Evolutionary conservation across 2,797 vertebrate species (phyloP).

Genomic region (Melanotaenia nigrans): DNA sequence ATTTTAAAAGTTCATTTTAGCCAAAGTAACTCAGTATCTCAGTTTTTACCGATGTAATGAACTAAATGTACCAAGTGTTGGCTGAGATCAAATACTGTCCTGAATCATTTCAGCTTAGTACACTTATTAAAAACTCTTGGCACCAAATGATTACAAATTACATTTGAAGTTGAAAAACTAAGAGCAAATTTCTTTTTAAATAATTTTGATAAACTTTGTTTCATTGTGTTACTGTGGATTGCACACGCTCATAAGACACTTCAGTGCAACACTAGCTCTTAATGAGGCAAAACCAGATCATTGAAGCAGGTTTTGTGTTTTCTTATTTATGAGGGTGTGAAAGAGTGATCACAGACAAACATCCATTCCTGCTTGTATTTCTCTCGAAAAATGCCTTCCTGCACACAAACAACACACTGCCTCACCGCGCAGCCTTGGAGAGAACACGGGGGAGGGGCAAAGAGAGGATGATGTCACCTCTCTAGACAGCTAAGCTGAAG

Average conservation of each 20-base stretch:
- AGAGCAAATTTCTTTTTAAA: not conserved
- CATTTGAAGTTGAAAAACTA: not conserved
- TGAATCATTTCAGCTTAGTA: too few species aligned
- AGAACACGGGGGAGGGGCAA: slow-evolving; percentile 65
- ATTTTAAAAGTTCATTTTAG: not conserved
- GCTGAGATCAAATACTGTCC: not conserved
- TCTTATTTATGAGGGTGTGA: slow-evolving; percentile 45
- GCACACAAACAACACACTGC: slow-evolving; percentile 62
- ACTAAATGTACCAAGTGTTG: not conserved
- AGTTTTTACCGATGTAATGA: not conserved
- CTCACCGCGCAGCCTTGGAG: slow-evolving; percentile 37
- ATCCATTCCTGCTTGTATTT: slow-evolving; percentile 57
- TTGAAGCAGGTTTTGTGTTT: slow-evolving; percentile 25
- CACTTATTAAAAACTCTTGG: not conserved
- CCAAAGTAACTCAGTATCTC: not conserved
- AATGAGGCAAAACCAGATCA: slow-evolving; percentile 27
- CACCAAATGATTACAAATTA: not conserved
- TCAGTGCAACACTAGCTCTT: not conserved
- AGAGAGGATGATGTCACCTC: slow-evolving; percentile 80
- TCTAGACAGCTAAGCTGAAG: slow-evolving; percentile 73
- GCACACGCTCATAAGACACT: not conserved
- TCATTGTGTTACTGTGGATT: not conserved
- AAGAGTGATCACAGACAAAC: slow-evolving; percentile 61
- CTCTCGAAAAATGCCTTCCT: slow-evolving; percentile 44
- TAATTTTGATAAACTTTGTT: not conserved